Evolutionary conservation across 2,797 vertebrate species (phyloP).

Genomic region (Vultur gryphus): DNA sequence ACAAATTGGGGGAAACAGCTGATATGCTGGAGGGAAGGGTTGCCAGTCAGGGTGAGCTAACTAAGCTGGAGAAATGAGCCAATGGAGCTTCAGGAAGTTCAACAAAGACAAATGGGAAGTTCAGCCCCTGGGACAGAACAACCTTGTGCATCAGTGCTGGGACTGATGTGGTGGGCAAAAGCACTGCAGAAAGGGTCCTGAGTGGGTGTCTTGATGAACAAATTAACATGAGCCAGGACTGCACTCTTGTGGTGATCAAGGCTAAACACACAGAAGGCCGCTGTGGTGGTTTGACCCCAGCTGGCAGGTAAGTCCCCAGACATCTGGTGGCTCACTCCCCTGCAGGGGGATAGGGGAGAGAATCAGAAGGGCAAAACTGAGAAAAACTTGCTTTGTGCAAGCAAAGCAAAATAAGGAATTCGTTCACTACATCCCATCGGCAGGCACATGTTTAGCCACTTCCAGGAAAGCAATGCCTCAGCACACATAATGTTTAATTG

Average conservation of each 20-base stretch:
- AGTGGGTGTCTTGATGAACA: neutral
- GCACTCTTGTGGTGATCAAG: neutral
- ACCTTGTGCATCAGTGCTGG: neutral
- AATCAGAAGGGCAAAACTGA: neutral
- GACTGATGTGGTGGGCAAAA: neutral
- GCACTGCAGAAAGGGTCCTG: neutral
- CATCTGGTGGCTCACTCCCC: neutral
- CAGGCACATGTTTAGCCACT: neutral
- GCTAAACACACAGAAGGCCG: neutral
- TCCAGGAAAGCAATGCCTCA: neutral
- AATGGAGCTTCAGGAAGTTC: neutral
- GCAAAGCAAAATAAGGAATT: neutral
- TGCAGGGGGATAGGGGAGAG: neutral
- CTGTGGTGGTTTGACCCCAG: neutral
- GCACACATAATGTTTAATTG: neutral
- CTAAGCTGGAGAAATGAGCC: neutral
- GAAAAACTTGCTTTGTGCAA: neutral
- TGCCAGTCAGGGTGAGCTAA: neutral
- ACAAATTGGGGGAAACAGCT: neutral
- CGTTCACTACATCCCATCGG: rapidly evolving
- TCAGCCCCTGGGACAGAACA: neutral
- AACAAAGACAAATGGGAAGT: neutral
- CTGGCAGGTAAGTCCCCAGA: rapidly evolving
- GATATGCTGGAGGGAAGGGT: neutral
- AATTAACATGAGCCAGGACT: neutral